Conservation (phyloP, 2,888 invertebrate genomes). For the Thymelicus sylvestris region DNA sequence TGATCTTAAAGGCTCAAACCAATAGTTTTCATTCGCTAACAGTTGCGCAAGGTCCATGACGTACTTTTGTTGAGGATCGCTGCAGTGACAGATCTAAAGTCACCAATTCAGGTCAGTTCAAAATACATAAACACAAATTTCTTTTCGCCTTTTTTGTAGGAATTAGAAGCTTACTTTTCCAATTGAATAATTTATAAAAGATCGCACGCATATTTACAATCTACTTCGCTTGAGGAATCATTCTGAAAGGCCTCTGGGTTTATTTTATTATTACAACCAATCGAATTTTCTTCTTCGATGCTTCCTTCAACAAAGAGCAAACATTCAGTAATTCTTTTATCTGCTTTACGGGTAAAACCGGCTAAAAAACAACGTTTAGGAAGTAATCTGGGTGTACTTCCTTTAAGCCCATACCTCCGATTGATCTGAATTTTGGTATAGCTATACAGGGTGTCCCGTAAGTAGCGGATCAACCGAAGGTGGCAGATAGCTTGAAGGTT, state of each 20-base stretch:
- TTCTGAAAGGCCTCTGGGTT: constrained; percentile 7
- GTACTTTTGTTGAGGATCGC: no score
- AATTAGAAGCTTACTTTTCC: neutral
- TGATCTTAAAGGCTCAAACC: no score
- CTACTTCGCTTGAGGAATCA: constrained; percentile 15
- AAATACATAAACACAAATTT: neutral
- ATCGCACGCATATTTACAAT: constrained; percentile 23
- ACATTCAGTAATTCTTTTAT: neutral
- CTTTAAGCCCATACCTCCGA: no score
- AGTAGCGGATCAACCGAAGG: no score
- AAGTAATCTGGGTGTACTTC: no score
- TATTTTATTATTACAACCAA: constrained; percentile 8
- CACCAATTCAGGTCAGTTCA: neutral
- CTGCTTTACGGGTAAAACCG: no score
- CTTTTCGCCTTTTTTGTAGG: neutral
- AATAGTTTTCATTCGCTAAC: no score
- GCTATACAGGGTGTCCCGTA: no score
- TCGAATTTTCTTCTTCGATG: neutral
- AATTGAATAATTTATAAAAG: constrained; percentile 12
- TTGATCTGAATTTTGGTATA: no score
- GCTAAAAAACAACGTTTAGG: no score
- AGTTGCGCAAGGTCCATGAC: no score
- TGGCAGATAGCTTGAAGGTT: no score
- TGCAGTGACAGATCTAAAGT: neutral
- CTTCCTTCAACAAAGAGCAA: neutral